Percentiles rank a stretch among this genome's conserved stretches.
Conservation (phyloP, 2,113 vertebrate species). For the Melanostigma gelatinosum region DNA sequence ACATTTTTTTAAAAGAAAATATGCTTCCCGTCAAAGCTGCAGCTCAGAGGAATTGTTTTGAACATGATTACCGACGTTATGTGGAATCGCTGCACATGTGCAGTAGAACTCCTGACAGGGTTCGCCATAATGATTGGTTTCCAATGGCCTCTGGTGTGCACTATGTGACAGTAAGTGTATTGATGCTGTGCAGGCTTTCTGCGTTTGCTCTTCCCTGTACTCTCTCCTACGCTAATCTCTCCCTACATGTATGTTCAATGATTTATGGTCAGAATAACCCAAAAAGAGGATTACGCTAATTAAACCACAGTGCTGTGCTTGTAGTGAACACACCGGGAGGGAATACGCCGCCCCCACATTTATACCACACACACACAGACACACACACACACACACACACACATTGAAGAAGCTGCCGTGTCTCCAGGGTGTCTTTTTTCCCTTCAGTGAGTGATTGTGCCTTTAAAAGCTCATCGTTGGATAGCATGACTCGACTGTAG, state of each 20-base stretch:
- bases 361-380: slow-evolving; percentile 41
- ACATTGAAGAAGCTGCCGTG: slow-evolving; percentile 35
- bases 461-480: slow-evolving; percentile 58
- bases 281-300: slow-evolving; percentile 83
- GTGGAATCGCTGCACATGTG: slow-evolving; percentile 28
- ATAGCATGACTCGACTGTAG: slow-evolving; percentile 68
- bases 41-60: slow-evolving; percentile 6
- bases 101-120: slow-evolving; percentile 30
- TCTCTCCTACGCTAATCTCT: slow-evolving; percentile 71
- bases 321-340: slow-evolving; percentile 76
- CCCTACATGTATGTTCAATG: slow-evolving; percentile 76
- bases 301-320: slow-evolving; percentile 73
- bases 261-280: slow-evolving; percentile 82
- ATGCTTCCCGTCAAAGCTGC: slow-evolving; percentile 16
- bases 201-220: slow-evolving; percentile 58
- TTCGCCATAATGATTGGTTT: slow-evolving; percentile 49
- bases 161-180: slow-evolving; percentile 63
- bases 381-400: slow-evolving; percentile 8
- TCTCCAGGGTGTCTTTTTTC: slow-evolving; percentile 59
- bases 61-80: slow-evolving; percentile 9
- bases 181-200: slow-evolving; percentile 65
- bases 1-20: slow-evolving; percentile 27
- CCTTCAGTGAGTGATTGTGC: slow-evolving; percentile 28
- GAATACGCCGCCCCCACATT: slow-evolving; percentile 64
- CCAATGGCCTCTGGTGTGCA: slow-evolving; percentile 66